Conservation (phyloP, 1,140 invertebrate genomes). For the Bombus confusus region DNA sequence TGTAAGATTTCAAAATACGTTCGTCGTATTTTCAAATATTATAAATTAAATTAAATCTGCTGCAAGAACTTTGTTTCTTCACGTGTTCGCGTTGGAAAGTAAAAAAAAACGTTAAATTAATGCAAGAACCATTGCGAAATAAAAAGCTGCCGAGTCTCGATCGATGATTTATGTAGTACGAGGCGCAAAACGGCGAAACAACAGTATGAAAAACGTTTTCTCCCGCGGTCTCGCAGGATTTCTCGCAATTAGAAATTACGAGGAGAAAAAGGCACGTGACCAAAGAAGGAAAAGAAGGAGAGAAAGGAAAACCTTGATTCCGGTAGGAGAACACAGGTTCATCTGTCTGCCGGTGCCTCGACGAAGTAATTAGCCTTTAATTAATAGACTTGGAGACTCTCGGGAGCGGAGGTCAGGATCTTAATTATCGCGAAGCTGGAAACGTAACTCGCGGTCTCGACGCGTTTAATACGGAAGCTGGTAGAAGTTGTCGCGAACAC, state of each 20-base stretch:
- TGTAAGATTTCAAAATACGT: too few species aligned
- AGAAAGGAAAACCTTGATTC: constrained; percentile 34
- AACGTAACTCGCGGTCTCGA: constrained; percentile 64
- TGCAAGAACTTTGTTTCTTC: too few species aligned
- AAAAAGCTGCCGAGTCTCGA: constrained; percentile 7
- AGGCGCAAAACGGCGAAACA: neutral
- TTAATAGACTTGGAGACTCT: constrained; percentile 75
- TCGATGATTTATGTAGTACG: neutral
- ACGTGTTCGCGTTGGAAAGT: too few species aligned
- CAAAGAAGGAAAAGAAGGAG: neutral
- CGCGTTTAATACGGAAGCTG: constrained; percentile 50
- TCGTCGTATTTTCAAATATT: too few species aligned
- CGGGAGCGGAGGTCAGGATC: constrained; percentile 65
- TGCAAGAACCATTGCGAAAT: neutral
- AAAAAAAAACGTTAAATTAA: too few species aligned
- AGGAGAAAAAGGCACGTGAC: constrained; percentile 18
- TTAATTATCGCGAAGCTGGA: constrained; percentile 75
- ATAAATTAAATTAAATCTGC: too few species aligned
- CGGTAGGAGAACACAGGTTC: constrained; percentile 25
- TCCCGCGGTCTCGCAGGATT: neutral
- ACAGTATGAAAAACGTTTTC: neutral
- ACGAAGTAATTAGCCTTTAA: constrained; percentile 80
- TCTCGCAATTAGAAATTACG: neutral
- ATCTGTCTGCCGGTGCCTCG: constrained; percentile 55
- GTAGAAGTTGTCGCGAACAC: constrained; percentile 13